Base-by-base conservation (phyloP, 2,888 invertebrate genomes). In the Syritta pipiens region DNA sequence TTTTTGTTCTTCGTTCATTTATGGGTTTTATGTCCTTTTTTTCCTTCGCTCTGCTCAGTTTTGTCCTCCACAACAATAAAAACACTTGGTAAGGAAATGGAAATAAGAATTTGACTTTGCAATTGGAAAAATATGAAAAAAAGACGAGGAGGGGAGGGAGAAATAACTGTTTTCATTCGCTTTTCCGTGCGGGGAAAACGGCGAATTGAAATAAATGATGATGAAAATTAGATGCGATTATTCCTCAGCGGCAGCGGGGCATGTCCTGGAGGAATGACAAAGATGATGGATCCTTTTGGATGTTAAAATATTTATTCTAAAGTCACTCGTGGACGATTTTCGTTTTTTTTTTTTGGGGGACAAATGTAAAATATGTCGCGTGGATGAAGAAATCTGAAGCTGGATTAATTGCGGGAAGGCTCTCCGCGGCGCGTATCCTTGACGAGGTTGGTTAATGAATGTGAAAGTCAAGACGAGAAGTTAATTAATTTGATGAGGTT, bases 191-290 rank as follows among this genome's bases (percentile, higher is more conserved):
- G 9, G 19, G 10, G 22, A 19, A 4, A 26, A 22, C 19, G 6
- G 14, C 14, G 5, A 44, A 57, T 40, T 30, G 46, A 68, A 68
- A 68, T 57, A 68, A 68, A 59, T 68, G 57, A 57, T 68, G 68
- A 68, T 68, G 68, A 68, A 59, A 68, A 68, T 68, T 49, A 32
- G 57, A 57, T 49, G 57, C 48, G 37, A 68, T 68, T 57, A 57
- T 48, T 28, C 9, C 19, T 37, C 46, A 48, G 32, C 10, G n/a
- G n/a, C n/a, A n/a, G n/a, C 32, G 12, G 5, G 51, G 44, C 22
- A 4, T 20, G 6, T 7, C 14, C 22, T 12, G n/a, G 42, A 42
- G n/a, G 5, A 7, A n/a, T 9, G 12, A 32, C 30, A 10, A 32
- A 1, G 20, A 40, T 49, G 48, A 57, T 17, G 24, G 10, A 72